phyloP scores from a whole-genome alignment of 30 jellyfish, hydroid and myxozoan genomes.

The Nemopilema nomurai region DNA sequence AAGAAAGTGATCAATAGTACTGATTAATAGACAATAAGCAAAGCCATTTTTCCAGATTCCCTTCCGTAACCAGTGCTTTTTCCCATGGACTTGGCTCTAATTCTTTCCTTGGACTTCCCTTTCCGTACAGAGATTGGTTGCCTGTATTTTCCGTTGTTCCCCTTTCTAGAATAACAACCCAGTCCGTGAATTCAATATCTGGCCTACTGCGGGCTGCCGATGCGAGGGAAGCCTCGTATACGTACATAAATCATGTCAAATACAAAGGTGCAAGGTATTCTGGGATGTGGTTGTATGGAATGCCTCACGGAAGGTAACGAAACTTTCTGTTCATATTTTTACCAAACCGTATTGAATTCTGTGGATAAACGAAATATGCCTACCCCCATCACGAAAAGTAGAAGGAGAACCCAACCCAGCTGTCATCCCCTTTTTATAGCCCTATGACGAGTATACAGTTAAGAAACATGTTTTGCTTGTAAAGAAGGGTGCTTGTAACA shows the following conservation, averaged over 20 bases:
- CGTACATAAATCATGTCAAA: constrained; percentile 61
- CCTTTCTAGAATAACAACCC: constrained; percentile 48
- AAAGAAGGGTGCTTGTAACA: too few relatives aligned
- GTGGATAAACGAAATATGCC: too few relatives aligned
- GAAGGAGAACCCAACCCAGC: too few relatives aligned
- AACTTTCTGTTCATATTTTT: too few relatives aligned
- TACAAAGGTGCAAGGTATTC: constrained; percentile 77
- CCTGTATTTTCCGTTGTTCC: not conserved
- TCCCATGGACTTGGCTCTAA: not conserved
- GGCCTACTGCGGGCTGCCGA: constrained; percentile 92
- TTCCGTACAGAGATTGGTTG: not conserved
- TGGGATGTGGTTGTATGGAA: constrained; percentile 96
- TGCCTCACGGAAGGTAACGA: constrained; percentile 98
- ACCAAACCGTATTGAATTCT: too few relatives aligned
- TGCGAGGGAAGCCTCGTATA: constrained; percentile 96
- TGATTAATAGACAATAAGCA: not conserved
- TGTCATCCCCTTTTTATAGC: too few relatives aligned
- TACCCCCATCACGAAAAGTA: too few relatives aligned
- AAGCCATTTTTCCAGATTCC: not conserved
- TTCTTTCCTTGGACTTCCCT: not conserved
- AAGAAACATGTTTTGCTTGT: too few relatives aligned
- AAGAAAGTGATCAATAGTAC: not conserved
- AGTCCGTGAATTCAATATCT: constrained; percentile 74
- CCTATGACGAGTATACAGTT: too few relatives aligned
- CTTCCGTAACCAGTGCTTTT: not conserved